Evolutionary conservation across 2,797 vertebrate species (phyloP).

Genomic region (Sebastes oblongus): DNA sequence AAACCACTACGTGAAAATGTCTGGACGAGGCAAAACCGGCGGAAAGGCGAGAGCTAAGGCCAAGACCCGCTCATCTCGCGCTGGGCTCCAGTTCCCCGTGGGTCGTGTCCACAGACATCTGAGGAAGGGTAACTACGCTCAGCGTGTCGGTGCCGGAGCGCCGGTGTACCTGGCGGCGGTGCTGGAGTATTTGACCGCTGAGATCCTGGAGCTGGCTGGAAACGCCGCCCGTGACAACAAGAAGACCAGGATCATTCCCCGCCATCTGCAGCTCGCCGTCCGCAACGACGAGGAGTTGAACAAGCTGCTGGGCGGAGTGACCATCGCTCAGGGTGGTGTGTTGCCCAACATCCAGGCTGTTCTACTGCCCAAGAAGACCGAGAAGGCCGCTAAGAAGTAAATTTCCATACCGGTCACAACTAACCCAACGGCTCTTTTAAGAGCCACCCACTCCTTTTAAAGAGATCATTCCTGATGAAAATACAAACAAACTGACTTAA

Average conservation of each 20-base stretch:
- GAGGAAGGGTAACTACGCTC: not conserved
- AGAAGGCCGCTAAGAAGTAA: not conserved
- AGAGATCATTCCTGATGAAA: not conserved
- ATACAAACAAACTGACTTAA: too few species aligned
- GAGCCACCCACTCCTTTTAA: not conserved
- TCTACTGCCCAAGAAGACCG: conserved; percentile 41
- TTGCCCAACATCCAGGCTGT: conserved; percentile 55
- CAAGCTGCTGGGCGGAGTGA: conserved; percentile 60
- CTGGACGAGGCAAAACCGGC: not conserved
- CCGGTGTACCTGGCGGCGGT: conserved; percentile 20
- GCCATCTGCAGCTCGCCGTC: conserved; percentile 68
- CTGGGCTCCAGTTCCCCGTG: too few species aligned
- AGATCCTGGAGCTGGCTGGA: conserved; percentile 46
- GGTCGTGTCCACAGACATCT: too few species aligned
- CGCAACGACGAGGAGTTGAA: conserved; percentile 63
- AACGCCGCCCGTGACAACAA: conserved; percentile 53
- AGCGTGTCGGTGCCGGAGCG: conserved; percentile 1
- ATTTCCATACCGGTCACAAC: fast-evolving
- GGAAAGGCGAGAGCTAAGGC: not conserved
- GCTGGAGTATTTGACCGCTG: conserved; percentile 34
- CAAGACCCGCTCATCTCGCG: too few species aligned
- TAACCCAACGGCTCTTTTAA: not conserved
- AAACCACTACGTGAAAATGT: not conserved
- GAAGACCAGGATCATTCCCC: conserved; percentile 52
- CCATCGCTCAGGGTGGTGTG: conserved; percentile 63